Percentiles rank a stretch among this genome's conserved stretches.
Conservation (phyloP, 2,113 vertebrate genomes). For the Pelodiscus sinensis region DNA sequence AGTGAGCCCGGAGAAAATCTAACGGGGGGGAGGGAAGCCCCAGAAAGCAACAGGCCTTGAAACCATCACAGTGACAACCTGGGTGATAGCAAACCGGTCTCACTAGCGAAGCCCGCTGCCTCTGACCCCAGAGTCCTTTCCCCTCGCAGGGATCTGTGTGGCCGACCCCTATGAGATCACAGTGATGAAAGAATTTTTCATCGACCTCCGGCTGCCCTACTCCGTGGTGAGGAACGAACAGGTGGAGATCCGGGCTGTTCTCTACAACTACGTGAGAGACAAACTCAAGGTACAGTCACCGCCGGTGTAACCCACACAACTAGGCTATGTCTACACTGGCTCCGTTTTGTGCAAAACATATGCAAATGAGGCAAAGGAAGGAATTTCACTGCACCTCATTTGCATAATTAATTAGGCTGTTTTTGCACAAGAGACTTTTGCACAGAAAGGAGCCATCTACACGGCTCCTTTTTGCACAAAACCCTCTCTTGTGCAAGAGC, state of each 20-base stretch:
- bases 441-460: no score
- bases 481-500: no score
- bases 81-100: neutral
- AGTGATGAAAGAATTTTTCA: slow-evolving; percentile 86
- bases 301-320: neutral
- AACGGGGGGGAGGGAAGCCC: neutral
- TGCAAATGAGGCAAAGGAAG: no score
- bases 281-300: slow-evolving; percentile 63
- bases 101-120: accelerated
- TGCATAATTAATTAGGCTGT: no score
- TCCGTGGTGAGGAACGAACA: slow-evolving; percentile 87
- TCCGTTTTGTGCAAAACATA: no score
- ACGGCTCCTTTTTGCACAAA: no score
- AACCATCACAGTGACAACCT: neutral
- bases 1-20: neutral
- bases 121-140: accelerated
- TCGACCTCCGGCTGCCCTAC: slow-evolving; percentile 87
- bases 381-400: no score
- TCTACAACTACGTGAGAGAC: slow-evolving; percentile 76
- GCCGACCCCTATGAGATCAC: slow-evolving; percentile 83
- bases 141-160: slow-evolving; percentile 86
- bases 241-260: slow-evolving; percentile 84
- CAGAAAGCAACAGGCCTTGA: neutral
- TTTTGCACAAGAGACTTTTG: no score
- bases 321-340: no score